Conservation (phyloP, 1,140 invertebrate genomes). For the Lutraria rhynchaena region DNA sequence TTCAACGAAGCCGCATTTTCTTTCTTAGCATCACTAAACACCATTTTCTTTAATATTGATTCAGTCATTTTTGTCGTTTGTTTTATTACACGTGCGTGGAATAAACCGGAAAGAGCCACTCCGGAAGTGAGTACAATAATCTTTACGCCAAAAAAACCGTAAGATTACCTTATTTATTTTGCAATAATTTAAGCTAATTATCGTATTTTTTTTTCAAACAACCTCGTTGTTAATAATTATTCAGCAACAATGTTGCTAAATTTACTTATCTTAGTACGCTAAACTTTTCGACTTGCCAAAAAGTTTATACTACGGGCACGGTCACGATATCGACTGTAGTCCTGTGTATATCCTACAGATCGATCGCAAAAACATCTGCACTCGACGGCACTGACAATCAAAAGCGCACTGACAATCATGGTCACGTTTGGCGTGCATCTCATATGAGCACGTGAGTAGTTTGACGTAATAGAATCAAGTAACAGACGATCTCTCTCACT, state of each 20-base stretch:
- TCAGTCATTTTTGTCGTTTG: neutral
- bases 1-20: slow-evolving; percentile 3
- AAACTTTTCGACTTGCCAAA: no score
- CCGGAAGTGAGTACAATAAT: neutral
- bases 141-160: neutral
- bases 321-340: no score
- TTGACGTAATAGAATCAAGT: slow-evolving; percentile 10
- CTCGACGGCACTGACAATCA: neutral
- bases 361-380: slow-evolving; percentile 3
- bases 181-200: neutral
- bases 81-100: neutral
- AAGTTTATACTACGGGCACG: no score
- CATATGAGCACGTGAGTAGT: slow-evolving; percentile 19
- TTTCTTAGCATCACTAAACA: neutral
- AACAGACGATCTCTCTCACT: no score
- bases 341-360: no score
- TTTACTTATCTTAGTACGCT: no score
- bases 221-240: neutral
- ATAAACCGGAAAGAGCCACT: no score
- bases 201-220: neutral
- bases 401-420: slow-evolving; percentile 17
- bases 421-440: slow-evolving; percentile 29
- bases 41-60: no score
- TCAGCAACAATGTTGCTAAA: no score
- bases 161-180: no score